Evolutionary conservation across 2,888 invertebrate genomes (phyloP).

Genomic region (Trichogramma dendrolimi): DNA sequence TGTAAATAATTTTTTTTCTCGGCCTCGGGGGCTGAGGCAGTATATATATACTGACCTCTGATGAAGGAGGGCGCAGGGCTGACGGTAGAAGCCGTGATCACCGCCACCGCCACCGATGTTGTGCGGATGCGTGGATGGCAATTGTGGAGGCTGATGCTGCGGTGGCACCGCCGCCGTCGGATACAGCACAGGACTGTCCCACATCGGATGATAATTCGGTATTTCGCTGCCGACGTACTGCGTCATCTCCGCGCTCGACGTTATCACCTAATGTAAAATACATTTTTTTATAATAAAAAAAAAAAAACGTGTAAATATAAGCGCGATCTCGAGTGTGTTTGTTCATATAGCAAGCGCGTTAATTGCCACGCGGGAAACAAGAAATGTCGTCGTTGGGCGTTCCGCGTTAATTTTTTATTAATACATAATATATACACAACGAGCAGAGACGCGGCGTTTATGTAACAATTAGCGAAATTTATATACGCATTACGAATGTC

Average conservation of each 20-base stretch:
- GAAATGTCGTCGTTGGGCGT: neutral
- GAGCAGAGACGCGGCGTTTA: no score
- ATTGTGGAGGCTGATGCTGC: constrained; percentile 22
- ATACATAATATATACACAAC: neutral
- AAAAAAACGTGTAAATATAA: neutral
- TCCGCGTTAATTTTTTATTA: neutral
- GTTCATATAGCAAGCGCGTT: neutral
- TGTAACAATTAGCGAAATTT: no score
- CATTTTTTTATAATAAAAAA: neutral
- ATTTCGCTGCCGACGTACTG: constrained; percentile 47
- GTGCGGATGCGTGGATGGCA: constrained; percentile 42
- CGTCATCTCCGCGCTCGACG: constrained; percentile 42
- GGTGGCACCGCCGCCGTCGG: constrained; percentile 40
- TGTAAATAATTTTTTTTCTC: neutral
- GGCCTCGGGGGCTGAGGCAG: neutral
- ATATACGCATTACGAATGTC: no score
- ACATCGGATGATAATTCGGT: constrained; percentile 45
- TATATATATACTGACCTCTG: constrained; percentile 41
- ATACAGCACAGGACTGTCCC: constrained; percentile 50
- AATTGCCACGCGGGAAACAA: neutral
- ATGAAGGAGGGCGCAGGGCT: constrained; percentile 48
- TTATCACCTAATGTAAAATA: constrained; percentile 23
- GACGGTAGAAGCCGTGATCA: constrained; percentile 48
- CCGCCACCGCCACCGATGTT: constrained; percentile 29
- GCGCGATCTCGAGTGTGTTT: no score